phyloP scores from a whole-genome alignment of 1,140 invertebrate species.

The Liolophura sinensis region DNA sequence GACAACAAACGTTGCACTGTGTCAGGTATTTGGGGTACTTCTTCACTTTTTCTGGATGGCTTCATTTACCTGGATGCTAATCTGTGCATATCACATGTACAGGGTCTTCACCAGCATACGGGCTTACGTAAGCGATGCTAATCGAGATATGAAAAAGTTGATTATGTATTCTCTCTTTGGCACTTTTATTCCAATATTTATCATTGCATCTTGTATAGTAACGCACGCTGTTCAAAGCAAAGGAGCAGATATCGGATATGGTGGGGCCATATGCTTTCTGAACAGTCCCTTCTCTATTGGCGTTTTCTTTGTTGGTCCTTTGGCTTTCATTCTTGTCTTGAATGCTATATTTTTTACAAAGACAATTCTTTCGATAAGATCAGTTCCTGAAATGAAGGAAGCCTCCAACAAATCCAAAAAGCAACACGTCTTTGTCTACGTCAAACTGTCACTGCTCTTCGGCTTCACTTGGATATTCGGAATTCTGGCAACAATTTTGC shows the following conservation, averaged over 20 bases:
- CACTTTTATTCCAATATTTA: slow-evolving; percentile 9
- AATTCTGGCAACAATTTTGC: slow-evolving; percentile 60
- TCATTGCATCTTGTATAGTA: too few relatives aligned
- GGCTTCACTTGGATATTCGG: slow-evolving; percentile 65
- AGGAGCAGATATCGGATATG: too few relatives aligned
- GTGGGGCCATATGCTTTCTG: too few relatives aligned
- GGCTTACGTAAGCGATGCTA: too few relatives aligned
- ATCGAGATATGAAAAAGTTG: too few relatives aligned
- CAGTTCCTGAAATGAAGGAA: slow-evolving; percentile 2
- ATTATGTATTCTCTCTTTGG: too few relatives aligned
- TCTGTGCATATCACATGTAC: slow-evolving; percentile 70
- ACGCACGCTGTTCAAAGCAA: too few relatives aligned
- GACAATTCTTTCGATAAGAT: slow-evolving; percentile 10
- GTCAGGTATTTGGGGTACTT: slow-evolving; percentile 67
- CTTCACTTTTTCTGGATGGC: slow-evolving; percentile 90
- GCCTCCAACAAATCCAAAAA: too few relatives aligned
- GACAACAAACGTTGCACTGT: slow-evolving; percentile 23
- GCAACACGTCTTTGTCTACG: too few relatives aligned
- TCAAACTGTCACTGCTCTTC: too few relatives aligned
- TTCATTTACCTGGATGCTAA: too few relatives aligned
- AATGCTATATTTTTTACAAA: slow-evolving; percentile 21
- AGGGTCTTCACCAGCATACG: slow-evolving; percentile 63
- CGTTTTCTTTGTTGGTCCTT: slow-evolving; percentile 14
- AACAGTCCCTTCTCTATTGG: slow-evolving; percentile 9
- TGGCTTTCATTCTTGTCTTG: slow-evolving; percentile 9